A percentile compares a stretch with the other conserved stretches of the same genome.
Conservation (phyloP, 2,113 vertebrate species). For the Tachysurus vachellii region DNA sequence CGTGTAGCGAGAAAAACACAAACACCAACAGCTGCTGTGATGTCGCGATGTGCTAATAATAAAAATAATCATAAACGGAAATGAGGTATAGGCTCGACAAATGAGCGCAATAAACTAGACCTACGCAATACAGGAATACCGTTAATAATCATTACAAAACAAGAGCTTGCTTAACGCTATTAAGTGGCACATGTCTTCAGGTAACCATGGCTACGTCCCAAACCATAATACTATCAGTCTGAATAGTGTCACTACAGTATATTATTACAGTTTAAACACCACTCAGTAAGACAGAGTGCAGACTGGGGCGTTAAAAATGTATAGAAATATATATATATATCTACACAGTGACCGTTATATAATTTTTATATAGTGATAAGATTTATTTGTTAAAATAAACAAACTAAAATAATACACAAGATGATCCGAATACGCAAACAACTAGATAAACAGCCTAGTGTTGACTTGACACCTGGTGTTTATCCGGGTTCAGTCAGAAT, state of each 20-base stretch:
- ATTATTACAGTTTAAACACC: neutral
- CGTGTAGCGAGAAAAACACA: conserved; percentile 14
- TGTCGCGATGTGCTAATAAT: neutral
- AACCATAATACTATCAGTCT: neutral
- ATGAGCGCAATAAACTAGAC: too few species aligned
- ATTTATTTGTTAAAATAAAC: too few species aligned
- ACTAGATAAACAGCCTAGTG: neutral
- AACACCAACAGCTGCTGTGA: neutral
- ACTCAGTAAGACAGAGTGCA: neutral
- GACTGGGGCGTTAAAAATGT: too few species aligned
- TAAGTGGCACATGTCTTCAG: neutral
- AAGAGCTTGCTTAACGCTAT: neutral
- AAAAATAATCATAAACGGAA: neutral
- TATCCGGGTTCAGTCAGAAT: conserved; percentile 20
- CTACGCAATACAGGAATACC: neutral
- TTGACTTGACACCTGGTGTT: conserved; percentile 8
- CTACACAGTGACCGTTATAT: neutral
- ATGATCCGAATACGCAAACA: neutral
- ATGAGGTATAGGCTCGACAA: neutral
- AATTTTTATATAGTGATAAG: too few species aligned
- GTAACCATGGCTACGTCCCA: conserved; percentile 25
- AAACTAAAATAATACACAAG: neutral
- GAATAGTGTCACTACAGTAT: neutral
- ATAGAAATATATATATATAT: too few species aligned
- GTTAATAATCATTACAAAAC: neutral